Evolutionary conservation across 2,113 vertebrate species (phyloP), one percentile per base, ranked within the genome.

Genomic region (Ondatra zibethicus): DNA sequence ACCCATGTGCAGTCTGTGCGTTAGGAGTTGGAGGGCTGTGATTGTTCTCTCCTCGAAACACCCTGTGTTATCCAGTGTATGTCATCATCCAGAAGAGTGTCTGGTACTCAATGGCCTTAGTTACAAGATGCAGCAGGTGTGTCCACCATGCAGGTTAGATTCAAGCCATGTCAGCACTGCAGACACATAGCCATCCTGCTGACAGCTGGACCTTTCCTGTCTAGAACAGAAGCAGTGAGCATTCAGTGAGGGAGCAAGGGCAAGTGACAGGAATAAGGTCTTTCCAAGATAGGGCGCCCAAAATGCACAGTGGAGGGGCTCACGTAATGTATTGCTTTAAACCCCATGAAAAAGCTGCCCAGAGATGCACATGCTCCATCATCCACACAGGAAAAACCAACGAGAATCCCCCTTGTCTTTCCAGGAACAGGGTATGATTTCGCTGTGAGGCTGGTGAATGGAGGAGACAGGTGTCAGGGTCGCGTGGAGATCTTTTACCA

Each of bases 401-500:
- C 29, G 47, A 42, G 36, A 52, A 84, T 52, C 50, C 13, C 4
- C 1, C 29, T 10, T 63, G 12, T 31, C 1, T 7, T 36, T 75
- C 3, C 9, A 81, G 82, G 19, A 9, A 5, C 21, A 17, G 66
- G 77, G 1, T 7, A 52, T 0, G 1, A 17, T 21, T 73, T 96
- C 66, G 11, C 55, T 2, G 16, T 96, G 88, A 87, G 95, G 13
- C 88, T 96, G 2, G 88, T 85, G 86, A 91, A 84, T 0, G 93
- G 97, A 27, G 16, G 11, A 0, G 13, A 52, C 52, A 13, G 52
- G 52, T 52, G 52, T 68, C 82, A 95, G 65, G 97, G 98, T 73
- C 94, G 73, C 0, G 93, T 97, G 50, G 97, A 98, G 70, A 23
- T 98, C 39, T 47, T 91, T 0, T 94, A 96, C 65, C 5, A 0